These are phyloP conservation scores for Myrmecobius fasciatus DNA, from an alignment of 2,113 vertebrate genomes.

Conservation along the genomic window DNA sequence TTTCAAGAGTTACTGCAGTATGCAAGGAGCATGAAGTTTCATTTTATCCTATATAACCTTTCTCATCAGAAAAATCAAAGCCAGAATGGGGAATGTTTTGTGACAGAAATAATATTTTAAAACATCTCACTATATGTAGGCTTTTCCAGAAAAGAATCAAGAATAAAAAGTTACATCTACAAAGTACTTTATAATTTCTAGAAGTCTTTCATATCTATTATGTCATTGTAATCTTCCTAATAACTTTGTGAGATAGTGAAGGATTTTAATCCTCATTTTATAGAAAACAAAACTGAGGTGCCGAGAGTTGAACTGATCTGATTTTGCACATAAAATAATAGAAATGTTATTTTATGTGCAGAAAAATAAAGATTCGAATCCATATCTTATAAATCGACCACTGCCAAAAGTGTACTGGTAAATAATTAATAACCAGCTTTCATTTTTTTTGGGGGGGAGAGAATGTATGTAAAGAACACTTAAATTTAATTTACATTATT, in stretches of 20 bases:
- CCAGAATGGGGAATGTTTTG: background rate
- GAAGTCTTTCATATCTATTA: background rate
- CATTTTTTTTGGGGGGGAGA: background rate
- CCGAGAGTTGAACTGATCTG: background rate
- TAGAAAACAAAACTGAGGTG: background rate
- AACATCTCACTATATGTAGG: background rate
- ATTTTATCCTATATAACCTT: background rate
- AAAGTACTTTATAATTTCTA: background rate
- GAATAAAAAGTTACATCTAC: background rate
- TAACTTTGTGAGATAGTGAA: background rate
- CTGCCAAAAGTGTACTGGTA: background rate
- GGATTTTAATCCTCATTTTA: background rate
- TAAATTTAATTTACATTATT: background rate
- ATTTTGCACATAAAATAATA: background rate
- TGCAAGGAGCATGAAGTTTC: background rate
- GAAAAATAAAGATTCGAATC: background rate
- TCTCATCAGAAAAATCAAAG: background rate
- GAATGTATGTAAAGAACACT: background rate
- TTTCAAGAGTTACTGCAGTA: constrained; percentile 2
- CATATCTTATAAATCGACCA: background rate
- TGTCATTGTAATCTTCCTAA: background rate
- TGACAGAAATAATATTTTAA: background rate
- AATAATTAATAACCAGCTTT: background rate
- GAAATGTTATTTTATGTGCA: no score
- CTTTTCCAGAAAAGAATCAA: background rate